A percentile compares a stretch with the other conserved stretches of the same genome.
phyloP scores from a whole-genome alignment of 1,140 invertebrate species.

The Trichonephila clavata region DNA sequence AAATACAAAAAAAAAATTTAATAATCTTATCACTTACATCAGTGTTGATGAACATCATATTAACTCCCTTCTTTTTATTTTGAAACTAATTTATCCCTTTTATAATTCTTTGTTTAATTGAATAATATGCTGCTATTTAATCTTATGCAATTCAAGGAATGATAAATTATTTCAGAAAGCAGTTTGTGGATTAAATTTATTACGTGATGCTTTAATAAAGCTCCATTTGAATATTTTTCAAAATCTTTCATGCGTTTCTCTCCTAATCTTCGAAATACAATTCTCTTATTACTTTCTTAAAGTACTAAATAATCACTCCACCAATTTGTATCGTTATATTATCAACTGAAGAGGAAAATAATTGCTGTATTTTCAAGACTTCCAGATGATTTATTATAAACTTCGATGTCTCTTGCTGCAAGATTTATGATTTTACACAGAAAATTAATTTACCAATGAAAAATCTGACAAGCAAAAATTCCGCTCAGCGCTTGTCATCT shows the following conservation, averaged over 20 bases:
- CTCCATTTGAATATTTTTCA: too few relatives aligned
- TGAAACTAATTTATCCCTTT: too few relatives aligned
- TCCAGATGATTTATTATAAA: neutral
- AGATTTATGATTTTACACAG: slow-evolving; percentile 5
- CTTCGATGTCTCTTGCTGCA: neutral
- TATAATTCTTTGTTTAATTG: too few relatives aligned
- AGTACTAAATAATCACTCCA: neutral
- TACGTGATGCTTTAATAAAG: too few relatives aligned
- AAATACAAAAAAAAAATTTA: too few relatives aligned
- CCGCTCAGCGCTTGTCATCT: neutral
- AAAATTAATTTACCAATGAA: slow-evolving; percentile 28
- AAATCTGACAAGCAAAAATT: slow-evolving; percentile 31
- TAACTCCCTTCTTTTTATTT: too few relatives aligned
- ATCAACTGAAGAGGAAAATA: neutral
- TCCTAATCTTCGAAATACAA: neutral
- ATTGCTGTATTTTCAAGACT: neutral
- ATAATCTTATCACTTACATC: too few relatives aligned
- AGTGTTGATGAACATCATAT: too few relatives aligned
- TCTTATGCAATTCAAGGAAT: too few relatives aligned
- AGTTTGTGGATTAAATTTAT: neutral
- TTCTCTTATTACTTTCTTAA: neutral
- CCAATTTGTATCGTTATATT: neutral
- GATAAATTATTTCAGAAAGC: too few relatives aligned
- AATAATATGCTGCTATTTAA: too few relatives aligned
- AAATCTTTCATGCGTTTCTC: neutral